Conservation (phyloP, 2,797 vertebrate genomes). For the Fringilla coelebs region DNA sequence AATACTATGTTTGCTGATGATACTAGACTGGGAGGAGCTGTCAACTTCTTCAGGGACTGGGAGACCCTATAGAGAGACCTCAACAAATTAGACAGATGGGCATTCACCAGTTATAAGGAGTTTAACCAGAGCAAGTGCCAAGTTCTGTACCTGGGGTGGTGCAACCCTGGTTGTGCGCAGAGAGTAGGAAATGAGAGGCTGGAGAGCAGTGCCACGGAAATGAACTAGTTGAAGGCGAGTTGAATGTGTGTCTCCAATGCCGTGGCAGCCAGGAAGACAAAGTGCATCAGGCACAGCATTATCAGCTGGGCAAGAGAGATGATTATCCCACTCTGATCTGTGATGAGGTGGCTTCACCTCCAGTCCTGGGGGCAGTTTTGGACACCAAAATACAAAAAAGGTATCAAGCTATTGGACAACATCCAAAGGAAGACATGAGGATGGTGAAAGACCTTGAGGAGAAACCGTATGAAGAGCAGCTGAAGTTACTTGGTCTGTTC, state of each 20-base stretch:
- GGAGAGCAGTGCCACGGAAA: fast-evolving
- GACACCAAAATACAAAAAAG: background rate
- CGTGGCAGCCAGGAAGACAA: background rate
- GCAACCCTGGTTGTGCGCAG: background rate
- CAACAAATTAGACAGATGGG: background rate
- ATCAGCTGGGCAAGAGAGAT: fast-evolving
- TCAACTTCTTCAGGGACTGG: background rate
- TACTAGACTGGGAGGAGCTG: background rate
- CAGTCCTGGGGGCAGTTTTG: background rate
- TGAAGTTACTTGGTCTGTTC: background rate
- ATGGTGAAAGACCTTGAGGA: background rate
- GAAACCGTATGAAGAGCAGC: fast-evolving
- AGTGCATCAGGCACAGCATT: background rate
- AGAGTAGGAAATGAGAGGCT: background rate
- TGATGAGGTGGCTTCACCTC: background rate
- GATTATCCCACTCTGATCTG: background rate
- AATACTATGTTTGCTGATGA: background rate
- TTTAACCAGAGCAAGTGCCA: background rate
- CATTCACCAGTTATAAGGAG: background rate
- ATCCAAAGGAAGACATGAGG: fast-evolving
- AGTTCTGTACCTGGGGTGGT: background rate
- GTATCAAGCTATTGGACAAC: background rate
- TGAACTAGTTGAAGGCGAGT: no score
- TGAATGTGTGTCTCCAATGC: background rate
- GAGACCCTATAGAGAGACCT: background rate